Base-by-base conservation (phyloP, 2,888 invertebrate genomes). In the Sphaerolaimus hirsutus region DNA sequence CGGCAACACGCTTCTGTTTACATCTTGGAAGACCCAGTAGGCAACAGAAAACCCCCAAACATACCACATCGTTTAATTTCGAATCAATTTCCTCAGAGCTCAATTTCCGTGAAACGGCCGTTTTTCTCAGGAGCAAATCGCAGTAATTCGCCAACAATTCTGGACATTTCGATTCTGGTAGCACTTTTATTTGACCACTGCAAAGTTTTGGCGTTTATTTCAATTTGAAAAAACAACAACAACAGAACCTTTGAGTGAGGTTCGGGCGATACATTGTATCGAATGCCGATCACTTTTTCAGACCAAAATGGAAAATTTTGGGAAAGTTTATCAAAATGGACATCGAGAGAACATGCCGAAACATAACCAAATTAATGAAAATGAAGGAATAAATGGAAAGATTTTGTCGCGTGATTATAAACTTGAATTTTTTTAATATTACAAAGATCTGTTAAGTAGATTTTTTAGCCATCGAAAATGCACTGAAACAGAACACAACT, bases 131-230 rank as follows among this genome's bases (percentile, higher is more conserved):
- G 59, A 99, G 71, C 82, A 97, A 86, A 76, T 97, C 97, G 76
- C 97, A 97, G 73, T 89, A 97, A 68, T 93, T 97, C 46, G 97
- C 97, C 58, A 97, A 72, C 50, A 99, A 74, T 68, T 99, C 97
- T 1, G 97, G 97, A 67, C 93, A 97, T 65, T 89, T 87, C 53
- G 91, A 93, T 66, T 99, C 93, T 7, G 41, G 26, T 1, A 53
- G 47, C 22, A 51, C 53, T 41, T 24, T 24, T 21, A 23, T 14
- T 23, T 23, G 41, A 41, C 3, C 3, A 2, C 23, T 41, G 22
- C 41, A 24, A 22, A 10, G 19, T 14, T 38, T 12, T 38, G 38
- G 32, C 10, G 10, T 32, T 12, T 32, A 32, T 32, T 10, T 32
- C 32, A 32, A 10, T 32, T n/a, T n/a, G n/a, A n/a, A n/a, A n/a